A percentile compares a stretch with the other conserved stretches of the same genome.
These are phyloP conservation scores for Barypeithes pellucidus DNA, from an alignment of 2,888 invertebrate genomes.

Conservation along the genomic window DNA sequence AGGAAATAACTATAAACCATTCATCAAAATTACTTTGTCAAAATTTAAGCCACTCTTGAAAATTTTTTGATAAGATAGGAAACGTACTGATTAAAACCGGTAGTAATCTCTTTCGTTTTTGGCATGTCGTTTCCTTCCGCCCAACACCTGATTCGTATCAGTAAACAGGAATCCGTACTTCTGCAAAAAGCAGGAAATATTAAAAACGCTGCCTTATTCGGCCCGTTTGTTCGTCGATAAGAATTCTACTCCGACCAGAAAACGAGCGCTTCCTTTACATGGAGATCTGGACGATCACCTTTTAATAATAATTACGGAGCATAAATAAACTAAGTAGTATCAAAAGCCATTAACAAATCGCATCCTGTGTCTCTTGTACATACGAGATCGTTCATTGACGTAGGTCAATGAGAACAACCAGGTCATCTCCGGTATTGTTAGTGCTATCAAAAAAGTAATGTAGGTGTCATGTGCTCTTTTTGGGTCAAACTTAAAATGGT, in stretches of 20 bases:
- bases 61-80: conserved; percentile 6
- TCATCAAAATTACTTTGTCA: not conserved
- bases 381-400: conserved; percentile 34
- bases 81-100: conserved; percentile 7
- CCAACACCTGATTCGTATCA: conserved; percentile 39
- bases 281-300: conserved; percentile 54
- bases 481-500: too few relatives aligned
- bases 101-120: not conserved
- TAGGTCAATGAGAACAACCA: conserved; percentile 8
- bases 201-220: conserved; percentile 47
- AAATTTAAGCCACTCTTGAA: not conserved
- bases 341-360: conserved; percentile 52
- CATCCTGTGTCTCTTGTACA: conserved; percentile 46
- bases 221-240: conserved; percentile 29
- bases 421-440: too few relatives aligned
- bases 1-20: not conserved
- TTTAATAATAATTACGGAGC: conserved; percentile 54
- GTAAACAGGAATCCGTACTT: conserved; percentile 40
- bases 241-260: conserved; percentile 46
- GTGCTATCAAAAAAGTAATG: too few relatives aligned
- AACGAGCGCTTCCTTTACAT: conserved; percentile 53
- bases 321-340: conserved; percentile 50
- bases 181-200: conserved; percentile 52
- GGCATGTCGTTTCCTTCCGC: conserved; percentile 40
- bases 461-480: too few relatives aligned